These are phyloP conservation scores for Amblyraja radiata DNA, from an alignment of 2,797 vertebrate genomes.

Conservation along the genomic window DNA sequence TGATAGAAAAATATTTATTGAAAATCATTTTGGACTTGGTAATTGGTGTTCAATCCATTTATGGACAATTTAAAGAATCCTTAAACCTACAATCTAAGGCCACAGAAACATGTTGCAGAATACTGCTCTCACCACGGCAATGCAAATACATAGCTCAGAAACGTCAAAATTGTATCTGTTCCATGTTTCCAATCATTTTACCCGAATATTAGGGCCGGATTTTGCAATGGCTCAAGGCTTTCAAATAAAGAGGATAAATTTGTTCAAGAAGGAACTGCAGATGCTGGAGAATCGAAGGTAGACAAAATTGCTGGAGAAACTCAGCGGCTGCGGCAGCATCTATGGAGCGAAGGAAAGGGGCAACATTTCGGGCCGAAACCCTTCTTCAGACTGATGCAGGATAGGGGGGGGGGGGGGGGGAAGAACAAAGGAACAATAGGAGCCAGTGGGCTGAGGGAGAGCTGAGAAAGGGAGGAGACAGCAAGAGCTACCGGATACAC, in stretches of 20 bases:
- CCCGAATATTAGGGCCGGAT: neutral
- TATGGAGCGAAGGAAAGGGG: no score
- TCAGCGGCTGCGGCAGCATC: no score
- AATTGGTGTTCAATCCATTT: neutral
- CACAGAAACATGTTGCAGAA: neutral
- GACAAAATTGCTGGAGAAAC: no score
- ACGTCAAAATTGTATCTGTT: neutral
- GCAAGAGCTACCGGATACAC: no score
- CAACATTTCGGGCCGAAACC: no score
- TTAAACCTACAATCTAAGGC: neutral
- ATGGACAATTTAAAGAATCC: neutral
- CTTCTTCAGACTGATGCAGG: no score
- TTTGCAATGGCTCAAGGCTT: neutral
- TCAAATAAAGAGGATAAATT: neutral
- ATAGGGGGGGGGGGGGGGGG: no score
- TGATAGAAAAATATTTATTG: neutral
- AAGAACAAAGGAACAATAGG: no score
- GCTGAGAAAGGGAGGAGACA: no score
- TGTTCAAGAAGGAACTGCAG: no score
- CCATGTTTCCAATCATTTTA: neutral
- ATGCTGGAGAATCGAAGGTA: no score
- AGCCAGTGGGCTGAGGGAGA: no score
- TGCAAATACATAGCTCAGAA: neutral
- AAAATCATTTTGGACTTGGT: neutral
- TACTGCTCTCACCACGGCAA: neutral